phyloP scores from a whole-genome alignment of 2,797 vertebrate species.

The Notolabrus celidotus region DNA sequence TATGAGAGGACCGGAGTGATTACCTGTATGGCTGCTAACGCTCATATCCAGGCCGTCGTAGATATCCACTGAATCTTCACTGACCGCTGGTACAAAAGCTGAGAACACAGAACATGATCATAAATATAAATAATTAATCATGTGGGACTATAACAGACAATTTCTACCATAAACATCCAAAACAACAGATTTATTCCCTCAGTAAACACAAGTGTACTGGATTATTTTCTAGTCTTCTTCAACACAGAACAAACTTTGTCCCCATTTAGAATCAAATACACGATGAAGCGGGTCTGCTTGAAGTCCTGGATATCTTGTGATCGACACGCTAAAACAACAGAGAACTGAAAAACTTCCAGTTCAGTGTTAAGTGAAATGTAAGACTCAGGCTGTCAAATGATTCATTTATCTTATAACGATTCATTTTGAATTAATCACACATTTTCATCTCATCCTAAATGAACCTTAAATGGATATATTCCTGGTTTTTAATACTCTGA shows the following conservation, averaged over 20 bases:
- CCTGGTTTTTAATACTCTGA: too few species aligned
- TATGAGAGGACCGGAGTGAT: neutral
- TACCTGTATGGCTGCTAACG: conserved; percentile 80
- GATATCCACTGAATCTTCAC: conserved; percentile 95
- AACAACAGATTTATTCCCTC: neutral
- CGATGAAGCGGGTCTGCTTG: neutral
- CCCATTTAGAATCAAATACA: neutral
- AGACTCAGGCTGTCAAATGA: too few species aligned
- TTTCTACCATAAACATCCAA: neutral
- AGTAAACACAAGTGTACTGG: neutral
- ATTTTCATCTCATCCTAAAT: too few species aligned
- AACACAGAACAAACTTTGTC: neutral
- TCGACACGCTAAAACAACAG: too few species aligned
- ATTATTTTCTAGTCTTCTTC: neutral
- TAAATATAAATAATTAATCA: neutral
- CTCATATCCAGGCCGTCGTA: conserved; percentile 91
- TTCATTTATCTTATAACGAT: too few species aligned
- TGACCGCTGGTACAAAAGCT: conserved; percentile 82
- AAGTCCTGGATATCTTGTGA: too few species aligned
- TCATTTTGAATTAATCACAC: too few species aligned
- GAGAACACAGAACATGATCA: conserved; percentile 30
- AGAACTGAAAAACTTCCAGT: too few species aligned
- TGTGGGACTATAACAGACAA: neutral
- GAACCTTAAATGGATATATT: too few species aligned
- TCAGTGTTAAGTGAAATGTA: too few species aligned